Conservation (phyloP, 2,113 vertebrate genomes). For the Xiphorhynchus elegans region DNA sequence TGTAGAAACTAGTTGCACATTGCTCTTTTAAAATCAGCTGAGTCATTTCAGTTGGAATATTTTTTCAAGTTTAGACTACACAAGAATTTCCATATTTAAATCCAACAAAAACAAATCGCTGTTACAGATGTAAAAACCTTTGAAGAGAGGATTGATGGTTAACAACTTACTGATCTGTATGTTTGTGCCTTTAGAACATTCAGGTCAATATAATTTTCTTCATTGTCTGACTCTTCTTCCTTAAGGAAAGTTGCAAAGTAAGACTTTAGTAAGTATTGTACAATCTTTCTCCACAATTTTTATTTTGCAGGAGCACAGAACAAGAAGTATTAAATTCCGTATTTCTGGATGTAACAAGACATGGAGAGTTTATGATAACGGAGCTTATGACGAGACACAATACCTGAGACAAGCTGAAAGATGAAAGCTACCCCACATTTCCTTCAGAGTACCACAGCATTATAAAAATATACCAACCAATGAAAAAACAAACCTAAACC, state of each 20-base stretch:
- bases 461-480: neutral
- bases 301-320: neutral
- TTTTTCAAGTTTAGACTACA: neutral
- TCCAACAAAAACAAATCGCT: neutral
- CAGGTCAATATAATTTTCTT: constrained; percentile 90
- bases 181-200: constrained; percentile 87
- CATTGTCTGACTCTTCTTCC: constrained; percentile 90
- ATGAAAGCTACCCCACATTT: neutral
- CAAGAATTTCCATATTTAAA: neutral
- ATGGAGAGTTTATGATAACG: neutral
- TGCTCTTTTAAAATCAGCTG: neutral
- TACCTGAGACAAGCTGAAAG: neutral
- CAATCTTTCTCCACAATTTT: neutral
- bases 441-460: neutral
- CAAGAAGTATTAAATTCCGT: neutral
- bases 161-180: constrained; percentile 76
- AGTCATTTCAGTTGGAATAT: neutral
- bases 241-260: constrained; percentile 65
- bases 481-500: neutral
- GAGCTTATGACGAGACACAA: neutral
- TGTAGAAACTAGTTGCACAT: neutral
- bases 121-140: neutral
- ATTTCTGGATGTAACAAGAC: neutral
- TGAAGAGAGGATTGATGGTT: neutral
- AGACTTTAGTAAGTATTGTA: constrained; percentile 20